Conservation (phyloP, 2,888 invertebrate species). For the Doris montereyensis region DNA sequence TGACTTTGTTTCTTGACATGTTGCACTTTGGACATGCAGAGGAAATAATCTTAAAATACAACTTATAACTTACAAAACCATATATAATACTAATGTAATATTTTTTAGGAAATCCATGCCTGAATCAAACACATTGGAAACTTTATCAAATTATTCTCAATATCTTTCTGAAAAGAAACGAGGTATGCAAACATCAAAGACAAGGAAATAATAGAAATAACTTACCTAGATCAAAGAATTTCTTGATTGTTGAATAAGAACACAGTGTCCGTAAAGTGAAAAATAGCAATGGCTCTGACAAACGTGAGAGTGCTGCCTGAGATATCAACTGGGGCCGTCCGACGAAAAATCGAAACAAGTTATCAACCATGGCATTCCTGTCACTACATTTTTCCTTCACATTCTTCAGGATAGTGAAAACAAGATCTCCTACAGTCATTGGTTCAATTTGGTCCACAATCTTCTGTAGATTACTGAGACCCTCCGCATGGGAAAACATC, state of each 20-base stretch:
- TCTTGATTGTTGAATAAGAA: slow-evolving; percentile 82
- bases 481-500: slow-evolving; percentile 76
- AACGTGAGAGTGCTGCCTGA: slow-evolving; percentile 74
- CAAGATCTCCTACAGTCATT: slow-evolving; percentile 86
- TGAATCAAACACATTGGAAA: no score
- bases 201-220: neutral
- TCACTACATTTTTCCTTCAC: slow-evolving; percentile 84
- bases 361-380: slow-evolving; percentile 83
- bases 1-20: no score
- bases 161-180: no score
- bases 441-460: slow-evolving; percentile 73
- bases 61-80: no score
- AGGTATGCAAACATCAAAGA: neutral
- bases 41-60: no score
- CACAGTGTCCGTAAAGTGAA: slow-evolving; percentile 86
- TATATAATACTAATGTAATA: no score
- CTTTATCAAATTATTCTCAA: no score
- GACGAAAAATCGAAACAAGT: slow-evolving; percentile 82
- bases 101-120: no score
- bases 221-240: slow-evolving; percentile 81
- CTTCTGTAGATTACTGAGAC: slow-evolving; percentile 60
- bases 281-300: slow-evolving; percentile 90
- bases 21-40: no score
- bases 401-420: slow-evolving; percentile 87
- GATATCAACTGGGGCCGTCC: slow-evolving; percentile 46